Evolutionary conservation across 2,888 invertebrate species (phyloP).

Genomic region (Dynastes hyllus): DNA sequence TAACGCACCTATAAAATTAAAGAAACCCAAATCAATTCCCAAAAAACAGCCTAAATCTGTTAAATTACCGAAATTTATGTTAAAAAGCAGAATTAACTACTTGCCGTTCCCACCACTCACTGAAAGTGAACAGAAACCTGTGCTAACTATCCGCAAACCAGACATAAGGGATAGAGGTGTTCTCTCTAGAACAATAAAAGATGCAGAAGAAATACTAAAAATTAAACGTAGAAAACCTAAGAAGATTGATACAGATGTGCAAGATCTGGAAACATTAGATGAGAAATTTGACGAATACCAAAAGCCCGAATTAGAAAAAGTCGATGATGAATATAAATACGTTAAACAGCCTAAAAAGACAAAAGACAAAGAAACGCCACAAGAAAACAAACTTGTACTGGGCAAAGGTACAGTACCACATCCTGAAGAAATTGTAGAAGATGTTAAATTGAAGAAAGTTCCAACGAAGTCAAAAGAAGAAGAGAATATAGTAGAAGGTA

Average conservation of each 20-base stretch:
- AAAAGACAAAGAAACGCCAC: conserved; percentile 68
- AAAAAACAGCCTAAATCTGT: conserved; percentile 64
- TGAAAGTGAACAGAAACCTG: conserved; percentile 64
- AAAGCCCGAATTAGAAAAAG: conserved; percentile 63
- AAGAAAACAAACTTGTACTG: conserved; percentile 67
- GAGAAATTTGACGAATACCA: conserved; percentile 70
- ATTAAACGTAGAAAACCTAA: conserved; percentile 66
- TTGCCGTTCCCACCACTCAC: conserved; percentile 69
- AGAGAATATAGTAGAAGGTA: conserved; percentile 58
- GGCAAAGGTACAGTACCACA: conserved; percentile 71
- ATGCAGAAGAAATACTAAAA: conserved; percentile 69
- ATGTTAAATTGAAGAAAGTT: conserved; percentile 68
- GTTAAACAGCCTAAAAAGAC: conserved; percentile 71
- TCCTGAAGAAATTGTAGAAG: conserved; percentile 63
- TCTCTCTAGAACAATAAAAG: conserved; percentile 72
- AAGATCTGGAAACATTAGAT: conserved; percentile 71
- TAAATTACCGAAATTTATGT: conserved; percentile 77
- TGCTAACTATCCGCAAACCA: conserved; percentile 65
- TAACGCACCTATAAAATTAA: conserved; percentile 75
- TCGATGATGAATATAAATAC: conserved; percentile 64
- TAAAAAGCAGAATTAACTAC: conserved; percentile 81
- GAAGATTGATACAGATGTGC: conserved; percentile 64
- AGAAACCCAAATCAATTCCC: conserved; percentile 73
- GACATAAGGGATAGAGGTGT: conserved; percentile 68
- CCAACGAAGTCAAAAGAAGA: conserved; percentile 66